phyloP scores from a whole-genome alignment of 2,113 vertebrate species.

The Zeus faber region DNA sequence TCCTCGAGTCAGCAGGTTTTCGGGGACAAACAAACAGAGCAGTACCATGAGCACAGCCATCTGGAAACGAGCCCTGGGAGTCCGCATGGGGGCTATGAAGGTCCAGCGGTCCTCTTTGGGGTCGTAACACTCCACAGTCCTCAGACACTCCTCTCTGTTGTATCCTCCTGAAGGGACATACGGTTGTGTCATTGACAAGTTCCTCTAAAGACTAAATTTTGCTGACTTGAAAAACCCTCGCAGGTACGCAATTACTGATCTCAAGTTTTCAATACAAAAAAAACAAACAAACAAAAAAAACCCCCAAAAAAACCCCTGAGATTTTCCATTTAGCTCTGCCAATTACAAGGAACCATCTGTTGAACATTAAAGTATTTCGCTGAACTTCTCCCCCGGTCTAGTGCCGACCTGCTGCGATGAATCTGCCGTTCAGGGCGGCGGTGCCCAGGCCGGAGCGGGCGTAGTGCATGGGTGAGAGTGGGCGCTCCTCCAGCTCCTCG shows the following conservation, averaged over 20 bases:
- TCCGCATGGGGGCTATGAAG: slow-evolving; percentile 95
- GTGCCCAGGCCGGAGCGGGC: slow-evolving; percentile 93
- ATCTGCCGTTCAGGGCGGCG: slow-evolving; percentile 80
- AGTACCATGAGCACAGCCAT: slow-evolving; percentile 95
- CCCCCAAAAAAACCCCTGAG: background rate
- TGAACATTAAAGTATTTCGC: background rate
- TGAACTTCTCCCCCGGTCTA: background rate
- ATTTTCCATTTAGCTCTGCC: background rate
- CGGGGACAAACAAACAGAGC: no score
- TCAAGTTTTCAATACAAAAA: no score
- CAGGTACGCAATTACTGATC: no score
- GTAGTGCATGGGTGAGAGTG: slow-evolving; percentile 93
- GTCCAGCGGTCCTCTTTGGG: slow-evolving; percentile 87
- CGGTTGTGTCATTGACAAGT: no score
- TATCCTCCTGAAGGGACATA: slow-evolving; percentile 83
- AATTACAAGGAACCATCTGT: background rate
- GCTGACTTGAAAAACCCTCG: no score
- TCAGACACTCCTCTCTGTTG: slow-evolving; percentile 94
- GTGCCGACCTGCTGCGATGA: slow-evolving; percentile 88
- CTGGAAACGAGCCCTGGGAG: slow-evolving; percentile 94
- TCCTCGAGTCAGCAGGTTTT: no score
- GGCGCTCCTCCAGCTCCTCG: slow-evolving; percentile 81
- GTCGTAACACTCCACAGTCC: slow-evolving; percentile 96
- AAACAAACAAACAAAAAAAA: background rate
- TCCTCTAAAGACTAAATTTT: no score